Conservation (phyloP, 2,888 invertebrate genomes). For the Neoscelio sp. region DNA sequence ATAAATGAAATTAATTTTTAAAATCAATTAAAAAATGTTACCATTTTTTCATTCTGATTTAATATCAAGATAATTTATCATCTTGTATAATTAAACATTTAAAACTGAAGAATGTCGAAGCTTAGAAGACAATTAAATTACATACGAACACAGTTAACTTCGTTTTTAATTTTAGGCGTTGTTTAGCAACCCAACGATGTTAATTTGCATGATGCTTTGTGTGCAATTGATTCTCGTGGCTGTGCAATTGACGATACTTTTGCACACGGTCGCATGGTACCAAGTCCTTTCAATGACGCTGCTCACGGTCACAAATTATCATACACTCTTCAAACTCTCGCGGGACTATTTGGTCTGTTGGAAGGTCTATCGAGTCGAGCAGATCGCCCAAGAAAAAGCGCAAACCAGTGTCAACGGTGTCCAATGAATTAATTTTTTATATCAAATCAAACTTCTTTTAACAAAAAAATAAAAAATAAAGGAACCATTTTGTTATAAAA, state of each 20-base stretch:
- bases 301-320: conserved; percentile 95
- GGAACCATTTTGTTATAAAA: conserved; percentile 16
- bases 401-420: conserved; percentile 54
- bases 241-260: conserved; percentile 91
- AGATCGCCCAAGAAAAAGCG: conserved; percentile 87
- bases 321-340: conserved; percentile 94
- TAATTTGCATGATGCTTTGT: conserved; percentile 89
- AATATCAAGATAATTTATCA: no score
- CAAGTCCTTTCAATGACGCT: conserved; percentile 94
- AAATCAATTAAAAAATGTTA: no score
- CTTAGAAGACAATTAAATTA: no score
- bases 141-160: background rate
- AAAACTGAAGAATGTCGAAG: no score
- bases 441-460: no score
- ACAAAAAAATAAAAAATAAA: no score
- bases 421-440: conserved; percentile 21
- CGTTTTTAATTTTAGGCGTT: conserved; percentile 88
- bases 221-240: conserved; percentile 89
- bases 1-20: no score
- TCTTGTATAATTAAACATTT: conserved; percentile 1
- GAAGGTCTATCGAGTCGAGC: conserved; percentile 91
- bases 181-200: conserved; percentile 93
- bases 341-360: conserved; percentile 94
- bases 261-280: conserved; percentile 95
- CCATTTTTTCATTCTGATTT: no score